Evolutionary conservation across 2,113 vertebrate species (phyloP).

Genomic region (Bambusicola thoracicus): DNA sequence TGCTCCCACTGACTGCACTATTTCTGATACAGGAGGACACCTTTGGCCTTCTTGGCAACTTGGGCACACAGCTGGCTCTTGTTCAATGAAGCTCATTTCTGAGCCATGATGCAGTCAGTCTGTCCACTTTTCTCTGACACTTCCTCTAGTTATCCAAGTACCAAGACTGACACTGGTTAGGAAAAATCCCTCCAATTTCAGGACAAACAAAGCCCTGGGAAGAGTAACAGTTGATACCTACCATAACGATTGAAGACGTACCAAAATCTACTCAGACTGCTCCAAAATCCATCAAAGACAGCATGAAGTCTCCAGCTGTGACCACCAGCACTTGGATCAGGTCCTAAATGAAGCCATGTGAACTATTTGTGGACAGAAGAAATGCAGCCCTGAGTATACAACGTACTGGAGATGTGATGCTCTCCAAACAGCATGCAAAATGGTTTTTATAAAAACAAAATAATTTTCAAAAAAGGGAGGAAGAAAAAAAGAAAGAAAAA

Average conservation of each 20-base stretch:
- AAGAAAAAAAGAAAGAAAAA: background rate
- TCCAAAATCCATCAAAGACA: conserved; percentile 46
- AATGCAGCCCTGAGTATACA: background rate
- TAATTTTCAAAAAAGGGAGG: background rate
- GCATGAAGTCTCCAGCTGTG: conserved; percentile 41
- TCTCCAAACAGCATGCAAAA: background rate
- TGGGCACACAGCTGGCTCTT: too few relatives aligned
- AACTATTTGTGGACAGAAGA: conserved; percentile 8
- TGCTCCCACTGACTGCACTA: too few relatives aligned
- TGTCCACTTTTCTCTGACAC: background rate
- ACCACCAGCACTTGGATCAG: conserved; percentile 31
- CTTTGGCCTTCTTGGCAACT: too few relatives aligned
- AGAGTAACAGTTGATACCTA: background rate
- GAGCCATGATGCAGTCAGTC: background rate
- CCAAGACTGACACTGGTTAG: background rate
- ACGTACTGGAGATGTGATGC: background rate
- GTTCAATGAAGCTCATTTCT: background rate
- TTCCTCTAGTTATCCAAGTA: background rate
- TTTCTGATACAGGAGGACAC: too few relatives aligned
- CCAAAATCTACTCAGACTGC: conserved; percentile 11
- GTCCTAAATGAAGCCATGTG: conserved; percentile 59
- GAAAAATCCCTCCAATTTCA: background rate
- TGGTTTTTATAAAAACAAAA: background rate
- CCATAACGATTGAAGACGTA: conserved; percentile 29
- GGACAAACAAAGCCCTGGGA: background rate